Base-by-base conservation (phyloP, 2,888 invertebrate genomes). In the Sthenelais limicola region DNA sequence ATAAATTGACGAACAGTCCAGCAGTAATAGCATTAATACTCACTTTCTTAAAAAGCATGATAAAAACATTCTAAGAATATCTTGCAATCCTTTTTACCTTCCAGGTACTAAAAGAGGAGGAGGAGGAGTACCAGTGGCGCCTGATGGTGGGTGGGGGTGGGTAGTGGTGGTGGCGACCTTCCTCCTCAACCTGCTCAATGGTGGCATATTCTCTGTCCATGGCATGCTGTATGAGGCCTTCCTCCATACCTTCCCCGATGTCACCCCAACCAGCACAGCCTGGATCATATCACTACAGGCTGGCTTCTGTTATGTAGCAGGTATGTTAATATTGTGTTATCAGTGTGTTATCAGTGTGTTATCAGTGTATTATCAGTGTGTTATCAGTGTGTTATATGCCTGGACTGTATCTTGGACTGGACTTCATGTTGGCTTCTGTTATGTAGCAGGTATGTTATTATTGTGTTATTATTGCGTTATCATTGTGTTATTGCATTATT, bases 141-240 rank as follows among this genome's bases (percentile, higher is more conserved):
- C 71, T 21, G 74, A 76, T 49, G 73, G 74, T 21, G 74, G 75
- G n/a, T 76, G 76, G 76, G 72, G 76, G 12, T 76, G 76, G 76
- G 71, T 76, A 48, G 67, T 76, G 9, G 69, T 76, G 21, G 35
- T 73, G 18, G 71, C 73, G 12, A 58, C 73, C n/a, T 54, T 68
- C 30, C 33, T 38, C 15, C 52, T 73, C n/a, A 70, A 69, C 18
- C 47, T 74, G 24, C 15, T 68, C 5, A 73, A 68, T 49, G 73
- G 76, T 0, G 54, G 69, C n/a, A 56, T 75, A 0, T 74, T 73
- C 33, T 56, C 68, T 3, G 35, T 69, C n/a, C 71, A 73, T 24
- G 70, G 74, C 15, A 30, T 76, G n/a, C 67, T 74, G 21, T 76
- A 76, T 48, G 52, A 30, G 26, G 72, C 68, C 43, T 52, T 74